phyloP scores from a whole-genome alignment of 2,113 vertebrate species.

The Caranx ignobilis region DNA sequence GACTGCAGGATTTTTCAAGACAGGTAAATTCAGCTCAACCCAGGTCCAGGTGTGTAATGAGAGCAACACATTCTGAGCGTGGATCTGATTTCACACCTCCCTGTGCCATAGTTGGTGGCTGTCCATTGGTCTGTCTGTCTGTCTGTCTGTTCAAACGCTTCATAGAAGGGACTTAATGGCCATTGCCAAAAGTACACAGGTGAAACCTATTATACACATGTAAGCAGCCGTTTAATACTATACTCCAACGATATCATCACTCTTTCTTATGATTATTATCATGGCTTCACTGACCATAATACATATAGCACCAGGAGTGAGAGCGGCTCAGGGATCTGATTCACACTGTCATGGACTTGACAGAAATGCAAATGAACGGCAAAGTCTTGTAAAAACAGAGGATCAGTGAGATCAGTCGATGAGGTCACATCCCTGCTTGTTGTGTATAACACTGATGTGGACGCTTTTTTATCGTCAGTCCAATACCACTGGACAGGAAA shows the following conservation, averaged over 20 bases:
- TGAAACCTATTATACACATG: neutral
- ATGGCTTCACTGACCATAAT: constrained; percentile 28
- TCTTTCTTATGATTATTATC: constrained; percentile 23
- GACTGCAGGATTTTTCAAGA: neutral
- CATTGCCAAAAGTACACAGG: neutral
- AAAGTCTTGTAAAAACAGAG: constrained; percentile 8
- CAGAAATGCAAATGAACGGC: neutral
- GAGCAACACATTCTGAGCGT: neutral
- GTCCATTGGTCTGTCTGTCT: neutral
- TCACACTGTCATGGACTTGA: constrained; percentile 13
- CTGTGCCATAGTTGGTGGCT: constrained; percentile 6
- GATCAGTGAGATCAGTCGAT: neutral
- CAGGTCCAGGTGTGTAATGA: neutral
- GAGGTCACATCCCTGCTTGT: constrained; percentile 30
- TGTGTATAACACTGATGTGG: constrained; percentile 24
- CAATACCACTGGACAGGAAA: neutral
- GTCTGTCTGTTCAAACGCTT: constrained; percentile 12
- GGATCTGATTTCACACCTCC: neutral
- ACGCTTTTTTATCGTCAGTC: neutral
- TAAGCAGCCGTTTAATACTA: constrained; percentile 22
- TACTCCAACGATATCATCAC: constrained; percentile 26
- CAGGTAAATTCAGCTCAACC: constrained; percentile 18
- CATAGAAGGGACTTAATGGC: constrained; percentile 1
- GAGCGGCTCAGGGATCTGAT: constrained; percentile 34
- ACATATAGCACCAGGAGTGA: constrained; percentile 61